Conservation (phyloP, 2,113 vertebrate genomes). For the Mesoclemmys tuberculata region DNA sequence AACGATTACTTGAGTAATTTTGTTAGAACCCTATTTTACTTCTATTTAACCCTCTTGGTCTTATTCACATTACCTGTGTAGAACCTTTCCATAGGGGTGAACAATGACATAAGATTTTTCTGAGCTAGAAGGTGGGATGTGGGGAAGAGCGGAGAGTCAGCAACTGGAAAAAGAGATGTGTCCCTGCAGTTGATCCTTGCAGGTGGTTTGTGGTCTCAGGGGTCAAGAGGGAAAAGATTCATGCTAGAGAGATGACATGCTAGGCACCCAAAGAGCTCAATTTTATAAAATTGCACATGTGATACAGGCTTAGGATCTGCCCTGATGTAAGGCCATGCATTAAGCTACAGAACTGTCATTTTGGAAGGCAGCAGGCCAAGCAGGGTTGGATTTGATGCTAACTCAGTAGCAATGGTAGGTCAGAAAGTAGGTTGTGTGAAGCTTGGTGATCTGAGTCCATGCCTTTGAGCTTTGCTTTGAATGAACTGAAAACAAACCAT, state of each 20-base stretch:
- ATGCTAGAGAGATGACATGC: neutral
- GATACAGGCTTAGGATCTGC: neutral
- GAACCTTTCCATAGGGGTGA: neutral
- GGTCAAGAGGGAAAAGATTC: neutral
- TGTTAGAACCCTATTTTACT: neutral
- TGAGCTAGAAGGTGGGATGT: neutral
- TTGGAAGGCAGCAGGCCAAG: neutral
- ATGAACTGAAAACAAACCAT: neutral
- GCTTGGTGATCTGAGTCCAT: fast-evolving
- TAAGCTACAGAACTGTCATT: neutral
- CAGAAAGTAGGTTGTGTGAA: neutral
- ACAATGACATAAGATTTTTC: neutral
- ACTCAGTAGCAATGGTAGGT: fast-evolving
- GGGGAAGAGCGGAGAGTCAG: neutral
- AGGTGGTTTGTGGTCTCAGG: neutral
- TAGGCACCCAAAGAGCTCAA: neutral
- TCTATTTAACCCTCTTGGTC: neutral
- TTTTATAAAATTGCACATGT: conserved; percentile 7
- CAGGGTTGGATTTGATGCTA: fast-evolving
- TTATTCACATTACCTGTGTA: neutral
- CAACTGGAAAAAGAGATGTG: neutral
- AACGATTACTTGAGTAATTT: neutral
- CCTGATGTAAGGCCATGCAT: neutral
- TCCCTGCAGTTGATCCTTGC: fast-evolving
- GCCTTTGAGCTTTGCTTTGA: neutral